phyloP scores from a whole-genome alignment of 2,888 invertebrate species.

The Parnassius apollo region DNA sequence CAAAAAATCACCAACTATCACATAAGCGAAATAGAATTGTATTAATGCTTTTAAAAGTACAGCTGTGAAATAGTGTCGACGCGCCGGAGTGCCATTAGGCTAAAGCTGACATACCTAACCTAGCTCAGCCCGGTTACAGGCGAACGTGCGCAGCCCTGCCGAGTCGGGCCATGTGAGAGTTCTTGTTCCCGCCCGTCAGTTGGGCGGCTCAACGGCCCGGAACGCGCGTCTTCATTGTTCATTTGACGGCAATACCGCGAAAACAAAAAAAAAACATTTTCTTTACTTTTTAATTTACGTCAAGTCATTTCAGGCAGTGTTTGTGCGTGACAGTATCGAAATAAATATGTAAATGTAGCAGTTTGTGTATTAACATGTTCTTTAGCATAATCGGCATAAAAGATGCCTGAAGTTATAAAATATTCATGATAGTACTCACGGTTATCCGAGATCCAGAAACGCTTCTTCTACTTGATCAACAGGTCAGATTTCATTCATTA shows the following conservation, averaged over 20 bases:
- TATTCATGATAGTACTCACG: slow-evolving; percentile 50
- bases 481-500: slow-evolving; percentile 56
- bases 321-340: slow-evolving; percentile 38
- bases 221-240: slow-evolving; percentile 31
- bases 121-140: slow-evolving; percentile 57
- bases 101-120: slow-evolving; percentile 14
- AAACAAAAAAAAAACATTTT: slow-evolving; percentile 20
- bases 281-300: slow-evolving; percentile 13
- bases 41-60: neutral
- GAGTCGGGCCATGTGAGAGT: slow-evolving; percentile 32
- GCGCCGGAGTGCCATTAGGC: slow-evolving; percentile 14
- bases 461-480: slow-evolving; percentile 50
- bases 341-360: slow-evolving; percentile 40
- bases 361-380: slow-evolving; percentile 41
- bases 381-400: slow-evolving; percentile 44
- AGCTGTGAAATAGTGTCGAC: slow-evolving; percentile 12
- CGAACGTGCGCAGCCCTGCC: slow-evolving; percentile 38
- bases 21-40: too few species aligned
- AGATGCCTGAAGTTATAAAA: slow-evolving; percentile 52
- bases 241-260: slow-evolving; percentile 21
- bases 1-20: too few species aligned
- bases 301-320: slow-evolving; percentile 33
- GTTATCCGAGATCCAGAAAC: slow-evolving; percentile 44
- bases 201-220: slow-evolving; percentile 34
- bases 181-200: slow-evolving; percentile 39